Percentiles rank a stretch among this genome's conserved stretches.
Conservation (phyloP, 2,797 vertebrate species). For the Odontamblyopus lacepedii region DNA sequence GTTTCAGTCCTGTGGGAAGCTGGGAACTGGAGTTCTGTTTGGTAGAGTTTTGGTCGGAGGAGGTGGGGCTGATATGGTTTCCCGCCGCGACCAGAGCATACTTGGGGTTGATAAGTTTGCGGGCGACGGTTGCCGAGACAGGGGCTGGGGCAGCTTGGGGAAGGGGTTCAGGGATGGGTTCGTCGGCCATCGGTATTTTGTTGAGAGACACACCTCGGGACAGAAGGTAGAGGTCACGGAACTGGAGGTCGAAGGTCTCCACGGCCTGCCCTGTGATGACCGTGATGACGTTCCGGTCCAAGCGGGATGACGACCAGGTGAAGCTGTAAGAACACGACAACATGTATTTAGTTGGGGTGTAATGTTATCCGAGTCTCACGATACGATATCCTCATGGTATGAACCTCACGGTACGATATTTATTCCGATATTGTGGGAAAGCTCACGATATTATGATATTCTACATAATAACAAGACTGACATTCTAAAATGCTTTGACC, state of each 20-base stretch:
- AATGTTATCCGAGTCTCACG: too few species aligned
- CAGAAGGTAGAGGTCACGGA: conserved; percentile 88
- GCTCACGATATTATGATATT: too few species aligned
- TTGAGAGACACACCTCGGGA: conserved; percentile 87
- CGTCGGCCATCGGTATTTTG: conserved; percentile 82
- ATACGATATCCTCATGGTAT: too few species aligned
- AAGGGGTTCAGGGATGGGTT: conserved; percentile 83
- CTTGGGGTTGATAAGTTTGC: conserved; percentile 95
- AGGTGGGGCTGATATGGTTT: conserved; percentile 79
- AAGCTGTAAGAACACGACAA: conserved; percentile 80
- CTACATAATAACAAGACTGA: too few species aligned
- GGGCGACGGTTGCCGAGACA: conserved; percentile 78
- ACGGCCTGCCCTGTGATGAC: conserved; percentile 92
- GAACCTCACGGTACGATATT: too few species aligned
- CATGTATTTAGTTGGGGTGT: conserved; percentile 9
- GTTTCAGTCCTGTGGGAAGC: conserved; percentile 60
- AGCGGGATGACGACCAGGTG: conserved; percentile 92
- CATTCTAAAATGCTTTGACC: too few species aligned
- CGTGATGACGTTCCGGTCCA: conserved; percentile 92
- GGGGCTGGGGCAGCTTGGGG: conserved; percentile 71
- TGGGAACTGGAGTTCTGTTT: conserved; percentile 64
- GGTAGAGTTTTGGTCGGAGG: conserved; percentile 81
- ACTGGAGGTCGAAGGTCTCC: conserved; percentile 92
- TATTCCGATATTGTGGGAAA: too few species aligned
- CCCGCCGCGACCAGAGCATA: conserved; percentile 86